Evolutionary conservation across 2,797 vertebrate species (phyloP), one percentile per base, ranked within the genome.

Genomic region (Ctenochaetus hawaiiensis): DNA sequence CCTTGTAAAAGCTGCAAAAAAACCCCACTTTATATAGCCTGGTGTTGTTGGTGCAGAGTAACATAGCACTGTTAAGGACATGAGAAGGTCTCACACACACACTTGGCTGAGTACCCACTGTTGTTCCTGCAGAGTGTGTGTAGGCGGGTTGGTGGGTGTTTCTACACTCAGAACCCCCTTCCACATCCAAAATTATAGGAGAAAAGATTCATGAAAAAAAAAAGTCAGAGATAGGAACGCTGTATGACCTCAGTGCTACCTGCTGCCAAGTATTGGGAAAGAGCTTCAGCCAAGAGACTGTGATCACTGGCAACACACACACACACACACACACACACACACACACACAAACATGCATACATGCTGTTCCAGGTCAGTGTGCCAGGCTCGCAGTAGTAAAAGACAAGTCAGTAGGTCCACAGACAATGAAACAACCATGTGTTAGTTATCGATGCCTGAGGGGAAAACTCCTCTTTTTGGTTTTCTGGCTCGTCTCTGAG

Each of bases 191-290:
- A 74, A 37, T 16, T 0, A 1, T 43, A 51, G 52, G 48, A 54
- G 59, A 18, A 52, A 61, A 51, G 14, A 59, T n/a, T 45, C 7
- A 23, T n/a, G 20, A 43, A 49, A 65, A 45, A 56, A 53, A 41
- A 64, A 48, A 12, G 11, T 26, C 10, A 12, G 2, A 1, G 53
- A 66, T 61, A 22, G 4, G 12, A 41, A 60, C 37, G 6, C 69
- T 30, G 8, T 11, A 7, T 78, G 77, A 79, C 75, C 75, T 83
- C 49, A 75, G 57, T 2, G 5, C 47, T 64, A 30, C 39, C 69
- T 73, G 64, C 73, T 83, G 80, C 83, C 80, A 87, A 78, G 70
- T 61, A 37, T 39, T 56, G 65, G 70, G 57, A 59, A 34, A 2
- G 44, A 22, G 44, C 45, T 10, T 23, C 57, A 45, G 54, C 68